Base-by-base conservation (phyloP, 2,888 invertebrate genomes). In the Chesias legatella region DNA sequence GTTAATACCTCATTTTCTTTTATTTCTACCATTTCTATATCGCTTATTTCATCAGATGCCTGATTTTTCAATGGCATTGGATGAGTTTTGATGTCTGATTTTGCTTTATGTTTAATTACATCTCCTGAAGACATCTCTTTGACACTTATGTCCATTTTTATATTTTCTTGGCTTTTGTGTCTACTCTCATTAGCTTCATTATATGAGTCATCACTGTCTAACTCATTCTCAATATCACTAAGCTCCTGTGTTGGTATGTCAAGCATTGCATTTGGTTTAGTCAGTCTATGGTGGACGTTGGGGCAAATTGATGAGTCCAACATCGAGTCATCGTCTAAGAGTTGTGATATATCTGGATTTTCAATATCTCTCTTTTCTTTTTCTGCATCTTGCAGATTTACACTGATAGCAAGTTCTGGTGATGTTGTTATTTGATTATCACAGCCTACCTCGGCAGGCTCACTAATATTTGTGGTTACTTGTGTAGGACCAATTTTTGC, bases 241-340 rank as follows among this genome's bases (percentile, higher is more conserved):
- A 78, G 28, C 10, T 78, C 76, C 51, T 81, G 79, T 1, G 67
- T 68, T 3, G 83, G 84, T 56, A 85, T 84, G 51, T 84, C 78
- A 24, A 84, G 45, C 84, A 85, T 85, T 6, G 70, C 59, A 55
- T 85, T 74, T 1, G 82, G 82, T 56, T 68, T 68, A n/a, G 66
- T 68, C 1, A 84, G 52, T 1, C 65, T 58, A 48, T 79, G 79
- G 7, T 63, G 61, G 23, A 43, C 33, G 21, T 51, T 53, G 6
- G 48, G 51, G 9, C 34, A 39, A 3, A 47, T 51, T 10, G 33
- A 30, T 17, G 25, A 9, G 13, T 40, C 36, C 7, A 28, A 8
- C 2, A 29, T 40, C 1, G 42, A 38, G 33, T 46, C 34, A 13
- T 39, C 33, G 6, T 35, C 20, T 11, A 6, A n/a, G 7, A 22